phyloP scores from a whole-genome alignment of 2,797 vertebrate genomes.

The Myotis planiceps region DNA sequence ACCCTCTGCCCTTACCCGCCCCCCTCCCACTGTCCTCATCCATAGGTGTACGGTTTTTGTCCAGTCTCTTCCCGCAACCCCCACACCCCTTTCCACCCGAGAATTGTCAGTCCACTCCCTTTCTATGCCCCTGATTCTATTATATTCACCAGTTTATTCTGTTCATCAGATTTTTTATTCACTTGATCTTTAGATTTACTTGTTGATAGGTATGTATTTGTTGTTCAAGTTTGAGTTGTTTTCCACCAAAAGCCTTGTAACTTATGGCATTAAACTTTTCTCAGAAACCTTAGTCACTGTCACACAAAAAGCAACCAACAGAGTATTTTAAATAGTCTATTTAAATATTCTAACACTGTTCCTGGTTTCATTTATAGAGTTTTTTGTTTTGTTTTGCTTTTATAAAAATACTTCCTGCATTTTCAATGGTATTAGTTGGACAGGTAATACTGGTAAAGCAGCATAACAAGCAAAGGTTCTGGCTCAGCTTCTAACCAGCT shows the following conservation, averaged over 20 bases:
- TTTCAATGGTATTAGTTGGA: constrained; percentile 53
- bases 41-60: too few relatives aligned
- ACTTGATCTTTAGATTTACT: too few relatives aligned
- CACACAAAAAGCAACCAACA: constrained; percentile 25
- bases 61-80: too few relatives aligned
- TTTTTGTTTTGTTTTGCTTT: constrained; percentile 34
- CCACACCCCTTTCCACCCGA: too few relatives aligned
- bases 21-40: too few relatives aligned
- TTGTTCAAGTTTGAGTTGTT: background rate
- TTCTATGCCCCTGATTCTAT: too few relatives aligned
- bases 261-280: constrained; percentile 8
- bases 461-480: constrained; percentile 46
- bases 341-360: background rate
- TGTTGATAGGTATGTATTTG: too few relatives aligned
- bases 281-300: constrained; percentile 36
- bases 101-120: too few relatives aligned
- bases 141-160: too few relatives aligned
- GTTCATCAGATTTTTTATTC: too few relatives aligned
- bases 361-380: background rate
- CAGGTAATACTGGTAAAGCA: constrained; percentile 48
- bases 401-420: constrained; percentile 39
- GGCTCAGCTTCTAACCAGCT: constrained; percentile 22
- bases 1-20: too few relatives aligned
- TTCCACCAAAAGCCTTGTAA: background rate
- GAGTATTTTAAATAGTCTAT: constrained; percentile 16